Evolutionary conservation across 2,888 invertebrate species (phyloP).

Genomic region (Hipparchia sbordonii): DNA sequence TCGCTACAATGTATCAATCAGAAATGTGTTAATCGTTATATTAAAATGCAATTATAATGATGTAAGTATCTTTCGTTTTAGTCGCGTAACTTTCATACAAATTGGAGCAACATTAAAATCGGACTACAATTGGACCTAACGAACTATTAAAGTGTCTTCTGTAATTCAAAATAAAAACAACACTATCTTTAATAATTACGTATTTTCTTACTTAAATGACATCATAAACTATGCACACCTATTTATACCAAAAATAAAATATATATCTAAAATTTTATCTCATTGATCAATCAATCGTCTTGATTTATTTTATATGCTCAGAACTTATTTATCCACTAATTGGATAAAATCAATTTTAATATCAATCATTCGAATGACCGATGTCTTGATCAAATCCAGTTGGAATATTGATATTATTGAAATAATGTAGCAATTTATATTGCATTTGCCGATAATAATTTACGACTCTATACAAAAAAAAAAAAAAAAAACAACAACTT

Average conservation of each 20-base stretch:
- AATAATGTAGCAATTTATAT: neutral
- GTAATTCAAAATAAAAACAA: too few relatives aligned
- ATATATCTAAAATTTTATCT: conserved; percentile 10
- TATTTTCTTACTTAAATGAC: neutral
- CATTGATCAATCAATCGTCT: conserved; percentile 21
- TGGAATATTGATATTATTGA: conserved; percentile 3
- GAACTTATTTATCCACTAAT: conserved; percentile 21
- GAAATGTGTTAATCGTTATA: too few relatives aligned
- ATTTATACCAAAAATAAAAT: conserved; percentile 20
- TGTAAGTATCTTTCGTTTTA: too few relatives aligned
- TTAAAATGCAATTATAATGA: too few relatives aligned
- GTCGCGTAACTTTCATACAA: too few relatives aligned
- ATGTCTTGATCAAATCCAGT: conserved; percentile 17
- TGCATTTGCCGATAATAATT: neutral
- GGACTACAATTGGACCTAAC: too few relatives aligned
- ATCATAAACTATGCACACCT: conserved; percentile 21
- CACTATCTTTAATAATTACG: too few relatives aligned
- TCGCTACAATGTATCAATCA: too few relatives aligned
- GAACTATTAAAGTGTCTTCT: too few relatives aligned
- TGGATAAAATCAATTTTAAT: conserved; percentile 26
- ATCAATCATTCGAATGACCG: conserved; percentile 12
- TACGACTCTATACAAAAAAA: neutral
- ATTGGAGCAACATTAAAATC: too few relatives aligned
- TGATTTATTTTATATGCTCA: conserved; percentile 25
- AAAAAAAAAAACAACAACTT: neutral